A percentile compares a stretch with the other conserved stretches of the same genome.
Conservation (phyloP, 2,797 vertebrate genomes). For the Picus viridis region DNA sequence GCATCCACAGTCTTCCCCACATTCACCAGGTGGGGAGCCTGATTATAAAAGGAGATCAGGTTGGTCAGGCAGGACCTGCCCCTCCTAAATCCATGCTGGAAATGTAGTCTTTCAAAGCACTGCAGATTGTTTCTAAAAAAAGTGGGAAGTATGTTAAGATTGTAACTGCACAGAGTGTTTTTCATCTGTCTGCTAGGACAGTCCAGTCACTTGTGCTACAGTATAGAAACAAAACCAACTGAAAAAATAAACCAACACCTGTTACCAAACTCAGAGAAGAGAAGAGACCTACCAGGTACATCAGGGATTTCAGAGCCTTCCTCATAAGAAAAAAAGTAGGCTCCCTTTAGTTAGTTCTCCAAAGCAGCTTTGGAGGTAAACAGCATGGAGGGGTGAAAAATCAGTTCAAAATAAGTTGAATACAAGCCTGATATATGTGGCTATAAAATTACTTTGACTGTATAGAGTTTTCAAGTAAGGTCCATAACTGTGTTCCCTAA, state of each 20-base stretch:
- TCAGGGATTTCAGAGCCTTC: neutral
- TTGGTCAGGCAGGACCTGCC: too few relatives aligned
- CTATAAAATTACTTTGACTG: neutral
- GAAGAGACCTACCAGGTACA: fast-evolving
- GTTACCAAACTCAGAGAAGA: neutral
- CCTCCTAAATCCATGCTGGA: too few relatives aligned
- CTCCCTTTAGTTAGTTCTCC: neutral
- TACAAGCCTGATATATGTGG: neutral
- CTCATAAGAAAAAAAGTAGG: neutral
- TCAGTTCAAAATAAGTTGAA: neutral
- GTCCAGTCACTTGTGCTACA: neutral
- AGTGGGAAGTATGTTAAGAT: neutral
- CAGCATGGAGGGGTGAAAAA: neutral
- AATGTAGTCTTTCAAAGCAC: neutral
- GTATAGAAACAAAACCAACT: neutral
- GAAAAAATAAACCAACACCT: neutral
- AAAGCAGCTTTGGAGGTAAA: neutral
- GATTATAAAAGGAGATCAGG: too few relatives aligned
- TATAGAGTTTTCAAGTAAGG: fast-evolving
- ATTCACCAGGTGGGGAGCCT: too few relatives aligned
- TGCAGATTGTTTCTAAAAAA: neutral
- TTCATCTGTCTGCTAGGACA: neutral
- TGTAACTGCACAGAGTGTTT: neutral
- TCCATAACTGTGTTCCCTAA: neutral
- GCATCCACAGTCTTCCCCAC: too few relatives aligned